phyloP scores from a whole-genome alignment of 2,888 invertebrate genomes.

The Leuctra nigra region DNA sequence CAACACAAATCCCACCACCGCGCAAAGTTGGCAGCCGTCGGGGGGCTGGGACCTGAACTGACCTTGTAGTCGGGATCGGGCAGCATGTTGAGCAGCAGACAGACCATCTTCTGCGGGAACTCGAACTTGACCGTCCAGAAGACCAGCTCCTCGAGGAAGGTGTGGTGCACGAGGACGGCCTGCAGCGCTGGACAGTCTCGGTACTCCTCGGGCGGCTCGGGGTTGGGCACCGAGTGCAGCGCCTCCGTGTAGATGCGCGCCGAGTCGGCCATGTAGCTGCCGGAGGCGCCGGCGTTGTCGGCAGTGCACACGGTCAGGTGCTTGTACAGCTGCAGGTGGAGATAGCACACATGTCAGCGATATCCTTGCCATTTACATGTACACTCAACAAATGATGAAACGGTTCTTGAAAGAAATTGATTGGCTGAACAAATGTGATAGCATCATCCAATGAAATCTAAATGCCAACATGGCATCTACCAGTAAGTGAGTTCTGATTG shows the following conservation, averaged over 20 bases:
- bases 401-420: no score
- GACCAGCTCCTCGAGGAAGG: conserved; percentile 88
- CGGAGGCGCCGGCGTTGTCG: conserved; percentile 62
- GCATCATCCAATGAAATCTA: no score
- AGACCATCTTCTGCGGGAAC: conserved; percentile 95
- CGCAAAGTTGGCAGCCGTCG: no score
- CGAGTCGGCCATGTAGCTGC: conserved; percentile 66
- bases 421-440: no score
- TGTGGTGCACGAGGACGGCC: conserved; percentile 70
- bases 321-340: conserved; percentile 57
- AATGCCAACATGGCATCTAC: no score
- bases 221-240: conserved; percentile 68
- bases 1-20: no score
- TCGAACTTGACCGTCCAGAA: conserved; percentile 98
- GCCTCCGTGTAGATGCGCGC: conserved; percentile 73
- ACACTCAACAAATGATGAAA: no score
- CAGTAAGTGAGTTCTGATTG: no score
- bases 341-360: no score
- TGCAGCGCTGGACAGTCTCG: conserved; percentile 73
- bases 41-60: conserved; percentile 4
- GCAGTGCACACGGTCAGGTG: conserved; percentile 55
- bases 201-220: conserved; percentile 66
- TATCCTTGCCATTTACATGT: no score
- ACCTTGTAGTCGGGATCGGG: conserved; percentile 94
- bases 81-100: conserved; percentile 88